Evolutionary conservation across 2,113 vertebrate species (phyloP).

Genomic region (Urocitellus parryii): DNA sequence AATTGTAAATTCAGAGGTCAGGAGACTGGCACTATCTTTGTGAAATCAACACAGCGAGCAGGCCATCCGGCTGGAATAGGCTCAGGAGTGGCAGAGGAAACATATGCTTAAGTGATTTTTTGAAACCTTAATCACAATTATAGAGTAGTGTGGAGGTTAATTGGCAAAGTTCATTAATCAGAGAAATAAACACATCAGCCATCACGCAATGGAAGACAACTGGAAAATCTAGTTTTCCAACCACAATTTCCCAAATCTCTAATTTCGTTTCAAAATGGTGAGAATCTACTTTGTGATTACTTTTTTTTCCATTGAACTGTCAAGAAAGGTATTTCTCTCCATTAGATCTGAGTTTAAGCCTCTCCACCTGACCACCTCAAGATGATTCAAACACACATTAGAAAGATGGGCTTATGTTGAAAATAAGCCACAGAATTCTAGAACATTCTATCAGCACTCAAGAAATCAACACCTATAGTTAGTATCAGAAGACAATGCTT

Average conservation of each 20-base stretch:
- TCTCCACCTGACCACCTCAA: background rate
- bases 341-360: background rate
- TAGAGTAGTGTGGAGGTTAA: slow-evolving; percentile 86
- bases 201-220: slow-evolving; percentile 73
- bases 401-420: background rate
- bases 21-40: slow-evolving; percentile 85
- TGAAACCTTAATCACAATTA: slow-evolving; percentile 87
- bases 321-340: background rate
- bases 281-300: background rate
- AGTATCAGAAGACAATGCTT: slow-evolving; percentile 58
- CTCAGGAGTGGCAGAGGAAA: slow-evolving; percentile 70
- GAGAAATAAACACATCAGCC: slow-evolving; percentile 85
- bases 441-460: background rate
- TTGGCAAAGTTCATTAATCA: slow-evolving; percentile 88
- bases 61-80: slow-evolving; percentile 77
- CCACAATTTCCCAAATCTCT: background rate
- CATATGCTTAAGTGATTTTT: slow-evolving; percentile 86
- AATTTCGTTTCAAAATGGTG: background rate
- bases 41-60: slow-evolving; percentile 80
- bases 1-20: slow-evolving; percentile 88
- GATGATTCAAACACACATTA: background rate
- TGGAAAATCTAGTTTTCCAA: slow-evolving; percentile 56
- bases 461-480: slow-evolving; percentile 41
- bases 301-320: background rate
- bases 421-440: background rate